Conservation (phyloP, 2,797 vertebrate species). For the Fistularia tabacaria region DNA sequence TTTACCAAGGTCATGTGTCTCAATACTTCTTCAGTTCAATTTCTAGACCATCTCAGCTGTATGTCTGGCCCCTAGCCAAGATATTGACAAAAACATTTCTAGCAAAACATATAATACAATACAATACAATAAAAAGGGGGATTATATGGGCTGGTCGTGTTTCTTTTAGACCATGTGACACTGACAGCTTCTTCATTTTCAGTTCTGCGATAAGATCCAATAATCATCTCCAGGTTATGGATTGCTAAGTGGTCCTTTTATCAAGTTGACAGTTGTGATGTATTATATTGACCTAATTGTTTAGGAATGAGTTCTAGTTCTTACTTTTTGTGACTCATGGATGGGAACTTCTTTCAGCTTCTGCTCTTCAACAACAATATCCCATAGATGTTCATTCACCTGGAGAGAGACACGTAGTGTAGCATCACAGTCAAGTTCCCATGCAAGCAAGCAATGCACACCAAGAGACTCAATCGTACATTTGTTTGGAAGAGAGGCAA, state of each 20-base stretch:
- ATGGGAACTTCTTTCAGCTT: slow-evolving; percentile 77
- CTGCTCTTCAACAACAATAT: slow-evolving; percentile 89
- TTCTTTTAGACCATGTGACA: no score
- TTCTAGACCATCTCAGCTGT: neutral
- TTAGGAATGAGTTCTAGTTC: slow-evolving; percentile 8
- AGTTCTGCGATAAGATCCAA: neutral
- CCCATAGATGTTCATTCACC: slow-evolving; percentile 92
- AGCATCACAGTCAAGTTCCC: slow-evolving; percentile 26
- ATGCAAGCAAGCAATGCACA: slow-evolving; percentile 20
- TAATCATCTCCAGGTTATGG: neutral
- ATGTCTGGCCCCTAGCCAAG: neutral
- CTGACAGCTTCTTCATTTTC: neutral
- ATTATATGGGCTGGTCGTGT: no score
- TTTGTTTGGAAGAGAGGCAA: slow-evolving; percentile 19
- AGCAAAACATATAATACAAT: no score
- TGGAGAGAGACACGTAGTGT: slow-evolving; percentile 42
- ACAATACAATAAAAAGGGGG: no score
- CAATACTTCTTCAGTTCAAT: neutral
- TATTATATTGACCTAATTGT: no score
- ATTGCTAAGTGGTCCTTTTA: neutral
- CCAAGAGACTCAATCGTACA: slow-evolving; percentile 24
- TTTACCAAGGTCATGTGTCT: neutral
- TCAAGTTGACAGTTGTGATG: neutral
- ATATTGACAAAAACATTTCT: neutral
- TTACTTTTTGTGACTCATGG: slow-evolving; percentile 80